Evolutionary conservation across 30 jellyfish, hydroid and myxozoan species (phyloP), one percentile per base, ranked within the genome.

Genomic region (Chrysaora quinquecirrha): DNA sequence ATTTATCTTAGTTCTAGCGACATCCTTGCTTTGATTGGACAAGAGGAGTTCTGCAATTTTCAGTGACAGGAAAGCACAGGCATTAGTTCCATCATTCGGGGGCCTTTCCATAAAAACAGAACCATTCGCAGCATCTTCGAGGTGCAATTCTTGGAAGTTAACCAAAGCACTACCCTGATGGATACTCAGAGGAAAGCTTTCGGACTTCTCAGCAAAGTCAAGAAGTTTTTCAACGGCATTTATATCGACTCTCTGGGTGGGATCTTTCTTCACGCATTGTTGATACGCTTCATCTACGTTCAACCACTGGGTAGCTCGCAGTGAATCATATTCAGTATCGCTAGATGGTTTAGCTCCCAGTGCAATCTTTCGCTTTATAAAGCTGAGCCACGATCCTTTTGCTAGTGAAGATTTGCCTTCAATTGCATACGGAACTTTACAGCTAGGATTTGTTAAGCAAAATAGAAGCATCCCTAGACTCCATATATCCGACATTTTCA

Each of bases 391-490:
- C 33, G 10, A 9, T 4, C 28, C 32, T 60, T 12, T 60, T 60
- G 9, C 23, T n/a, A 60, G 22, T 22, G 9, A 9, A 9, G 12
- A 6, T 12, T 6, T 12, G 23, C 21, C 72, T 60, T 60, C 72
- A 4, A 4, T 60, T 6, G n/a, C 9, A 20, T 4, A 60, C 28
- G 72, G 72, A 20, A 10, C 28, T 60, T 60, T 21, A 22, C 72
- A 60, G 33, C 12, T 9, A 60, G 80, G 80, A 35, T 68, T 68
- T 1, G 30, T 0, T 1, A 68, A 31, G n/a, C 80, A 68, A n/a
- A 32, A 35, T n/a, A 68, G 64, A 22, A 68, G 61, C 64, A 35
- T 68, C 21, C 80, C 80, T n/a, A 68, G 64, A 31, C 80, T 68
- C 80, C 60, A 68, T 1, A 68, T 68, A 35, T 68, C 80, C 31